Conservation (phyloP, 2,888 invertebrate species). For the Endomychus coccineus region DNA sequence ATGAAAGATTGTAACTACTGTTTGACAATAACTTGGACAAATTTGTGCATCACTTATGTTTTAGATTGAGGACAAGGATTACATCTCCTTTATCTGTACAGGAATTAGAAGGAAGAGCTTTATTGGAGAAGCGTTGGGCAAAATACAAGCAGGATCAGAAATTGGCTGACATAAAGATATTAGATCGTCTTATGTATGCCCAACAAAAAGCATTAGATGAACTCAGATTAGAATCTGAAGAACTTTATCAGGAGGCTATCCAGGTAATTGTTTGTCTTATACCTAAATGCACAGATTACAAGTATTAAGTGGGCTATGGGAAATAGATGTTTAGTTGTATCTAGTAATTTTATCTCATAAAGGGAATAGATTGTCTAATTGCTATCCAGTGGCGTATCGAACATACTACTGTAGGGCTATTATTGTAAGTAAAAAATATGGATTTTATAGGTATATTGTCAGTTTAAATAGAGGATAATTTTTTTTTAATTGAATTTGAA, state of each 20-base stretch:
- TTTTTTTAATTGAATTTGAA: no score
- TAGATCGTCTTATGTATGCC: constrained; percentile 59
- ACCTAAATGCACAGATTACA: constrained; percentile 1
- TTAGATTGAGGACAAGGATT: constrained; percentile 49
- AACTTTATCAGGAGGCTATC: constrained; percentile 80
- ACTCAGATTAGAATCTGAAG: constrained; percentile 72
- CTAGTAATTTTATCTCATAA: no score
- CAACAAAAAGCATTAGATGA: constrained; percentile 76
- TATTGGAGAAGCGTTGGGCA: constrained; percentile 70
- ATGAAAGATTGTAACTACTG: constrained; percentile 54
- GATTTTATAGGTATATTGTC: no score
- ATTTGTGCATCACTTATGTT: constrained; percentile 19
- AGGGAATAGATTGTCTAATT: no score
- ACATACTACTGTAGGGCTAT: no score
- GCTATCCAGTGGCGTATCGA: no score
- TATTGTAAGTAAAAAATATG: no score
- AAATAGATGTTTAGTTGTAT: no score
- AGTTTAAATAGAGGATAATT: no score
- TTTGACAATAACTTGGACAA: constrained; percentile 2
- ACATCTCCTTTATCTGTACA: constrained; percentile 47
- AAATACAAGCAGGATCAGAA: constrained; percentile 60
- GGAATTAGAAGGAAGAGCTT: constrained; percentile 55
- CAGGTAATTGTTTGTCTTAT: constrained; percentile 52
- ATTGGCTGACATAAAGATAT: constrained; percentile 56
- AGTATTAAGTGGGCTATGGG: no score